A percentile compares a stretch with the other conserved stretches of the same genome.
phyloP scores from a whole-genome alignment of 1,140 invertebrate genomes.

The Ceratosolen fusciceps region DNA sequence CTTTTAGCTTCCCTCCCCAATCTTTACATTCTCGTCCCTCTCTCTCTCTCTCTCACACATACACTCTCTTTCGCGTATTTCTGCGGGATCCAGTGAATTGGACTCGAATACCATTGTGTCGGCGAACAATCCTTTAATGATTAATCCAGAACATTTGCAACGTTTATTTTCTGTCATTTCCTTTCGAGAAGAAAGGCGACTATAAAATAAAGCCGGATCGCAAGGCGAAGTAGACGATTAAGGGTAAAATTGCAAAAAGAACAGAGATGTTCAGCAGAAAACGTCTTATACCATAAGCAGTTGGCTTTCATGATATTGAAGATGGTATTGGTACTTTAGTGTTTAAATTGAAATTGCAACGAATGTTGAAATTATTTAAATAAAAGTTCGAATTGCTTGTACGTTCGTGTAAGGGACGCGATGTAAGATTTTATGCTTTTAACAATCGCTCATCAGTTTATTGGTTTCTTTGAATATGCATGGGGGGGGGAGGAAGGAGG shows the following conservation, averaged over 20 bases:
- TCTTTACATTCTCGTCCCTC: not conserved
- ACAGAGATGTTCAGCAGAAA: too few relatives aligned
- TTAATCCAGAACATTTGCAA: conserved; percentile 44
- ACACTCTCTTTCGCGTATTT: too few relatives aligned
- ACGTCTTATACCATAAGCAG: too few relatives aligned
- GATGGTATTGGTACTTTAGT: too few relatives aligned
- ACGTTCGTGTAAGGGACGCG: too few relatives aligned
- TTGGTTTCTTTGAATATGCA: not conserved
- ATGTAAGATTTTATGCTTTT: too few relatives aligned
- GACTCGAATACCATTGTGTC: conserved; percentile 38
- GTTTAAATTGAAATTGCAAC: too few relatives aligned
- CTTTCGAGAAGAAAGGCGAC: not conserved
- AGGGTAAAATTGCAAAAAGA: not conserved
- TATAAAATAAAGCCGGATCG: not conserved
- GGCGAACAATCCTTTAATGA: conserved; percentile 41
- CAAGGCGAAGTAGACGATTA: not conserved
- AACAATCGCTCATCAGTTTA: too few relatives aligned
- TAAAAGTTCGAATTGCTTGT: too few relatives aligned
- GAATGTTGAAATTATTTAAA: too few relatives aligned
- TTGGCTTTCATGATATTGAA: too few relatives aligned
- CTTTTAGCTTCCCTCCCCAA: not conserved
- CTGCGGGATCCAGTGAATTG: conserved; percentile 18
- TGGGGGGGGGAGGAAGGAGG: not conserved
- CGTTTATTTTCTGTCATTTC: not conserved
- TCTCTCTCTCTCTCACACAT: too few relatives aligned